Base-by-base conservation (phyloP, 2,113 vertebrate species). In the Salvelinus sp. region DNA sequence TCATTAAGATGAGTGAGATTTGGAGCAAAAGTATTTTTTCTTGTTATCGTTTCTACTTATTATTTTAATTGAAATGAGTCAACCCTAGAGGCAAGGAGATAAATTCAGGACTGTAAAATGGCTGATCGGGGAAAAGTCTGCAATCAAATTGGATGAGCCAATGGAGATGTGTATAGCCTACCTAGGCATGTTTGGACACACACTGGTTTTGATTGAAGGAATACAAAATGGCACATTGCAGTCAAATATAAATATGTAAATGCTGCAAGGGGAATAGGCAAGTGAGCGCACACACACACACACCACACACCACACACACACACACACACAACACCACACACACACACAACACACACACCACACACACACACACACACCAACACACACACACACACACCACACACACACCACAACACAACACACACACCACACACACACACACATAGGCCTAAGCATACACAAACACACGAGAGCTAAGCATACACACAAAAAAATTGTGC, bases 11-110 rank as follows among this genome's bases (percentile, higher is more conserved):
- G 33, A 79, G 14, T 69, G 54, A 50, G 75, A 83, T 83, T 85
- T 60, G 77, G 72, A 69, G 73, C 50, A 76, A 75, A 79, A 66
- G 62, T 50, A 58, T 62, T 72, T 81, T 70, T 75, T 71, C 60
- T 67, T 75, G 30, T 79, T 84, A 86, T 79, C 74, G 38, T 74
- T 63, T 68, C 72, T 68, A 82, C 76, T 72, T 86, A 77, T 84
- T 83, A 82, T 84, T 85, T 82, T 86, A 84, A 86, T 86, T 86
- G 82, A 86, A 86, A 84, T 79, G 76, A 84, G 74, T 77, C 82
- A 85, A 88, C 82, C 78, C 83, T 68, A 50, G 62, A 79, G 84
- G 82, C 76, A 54, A 50, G 70, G 70, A 79, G 84, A 86, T 86
- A 86, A 84, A 79, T 79, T 77, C 30, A 38, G 48, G 81, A 83